These are phyloP conservation scores for Steinernema hermaphroditum DNA, from an alignment of 2,888 invertebrate genomes.

Conservation along the genomic window DNA sequence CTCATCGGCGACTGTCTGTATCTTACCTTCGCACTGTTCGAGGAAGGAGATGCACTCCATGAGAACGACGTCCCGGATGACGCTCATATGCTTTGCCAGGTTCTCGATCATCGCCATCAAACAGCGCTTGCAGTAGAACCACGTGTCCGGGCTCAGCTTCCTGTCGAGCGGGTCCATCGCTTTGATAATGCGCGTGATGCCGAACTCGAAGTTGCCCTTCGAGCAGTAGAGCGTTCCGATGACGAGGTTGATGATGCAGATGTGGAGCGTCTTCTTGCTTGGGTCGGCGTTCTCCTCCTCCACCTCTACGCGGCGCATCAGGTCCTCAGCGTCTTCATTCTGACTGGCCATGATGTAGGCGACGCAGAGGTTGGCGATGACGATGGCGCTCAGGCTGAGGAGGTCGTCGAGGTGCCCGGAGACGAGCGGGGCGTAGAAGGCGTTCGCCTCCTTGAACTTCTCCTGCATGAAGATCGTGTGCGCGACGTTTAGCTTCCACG, in stretches of 20 bases:
- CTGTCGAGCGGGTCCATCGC: conserved; percentile 90
- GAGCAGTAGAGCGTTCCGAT: conserved; percentile 97
- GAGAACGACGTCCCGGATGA: conserved; percentile 79
- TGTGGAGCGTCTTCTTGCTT: conserved; percentile 88
- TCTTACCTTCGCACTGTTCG: conserved; percentile 80
- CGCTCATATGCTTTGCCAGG: conserved; percentile 84
- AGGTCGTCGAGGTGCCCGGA: conserved; percentile 83
- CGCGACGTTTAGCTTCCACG: conserved; percentile 95
- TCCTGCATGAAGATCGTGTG: conserved; percentile 99
- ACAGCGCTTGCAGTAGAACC: conserved; percentile 71
- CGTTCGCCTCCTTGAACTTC: conserved; percentile 95
- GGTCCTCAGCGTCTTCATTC: conserved; percentile 95
- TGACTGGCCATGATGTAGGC: conserved; percentile 98
- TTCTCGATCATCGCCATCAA: conserved; percentile 79
- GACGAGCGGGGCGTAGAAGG: conserved; percentile 96
- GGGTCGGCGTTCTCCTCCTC: conserved; percentile 93
- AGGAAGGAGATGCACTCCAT: conserved; percentile 85
- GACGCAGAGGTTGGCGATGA: conserved; percentile 94
- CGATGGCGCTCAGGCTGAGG: conserved; percentile 83
- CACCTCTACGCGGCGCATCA: conserved; percentile 97
- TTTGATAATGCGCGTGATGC: conserved; percentile 93
- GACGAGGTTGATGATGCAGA: conserved; percentile 96
- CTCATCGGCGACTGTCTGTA: too few species aligned
- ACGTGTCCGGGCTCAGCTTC: conserved; percentile 94
- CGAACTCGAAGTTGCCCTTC: conserved; percentile 98